Evolutionary conservation across 1,140 invertebrate genomes (phyloP).

Genomic region (Ips typographus): DNA sequence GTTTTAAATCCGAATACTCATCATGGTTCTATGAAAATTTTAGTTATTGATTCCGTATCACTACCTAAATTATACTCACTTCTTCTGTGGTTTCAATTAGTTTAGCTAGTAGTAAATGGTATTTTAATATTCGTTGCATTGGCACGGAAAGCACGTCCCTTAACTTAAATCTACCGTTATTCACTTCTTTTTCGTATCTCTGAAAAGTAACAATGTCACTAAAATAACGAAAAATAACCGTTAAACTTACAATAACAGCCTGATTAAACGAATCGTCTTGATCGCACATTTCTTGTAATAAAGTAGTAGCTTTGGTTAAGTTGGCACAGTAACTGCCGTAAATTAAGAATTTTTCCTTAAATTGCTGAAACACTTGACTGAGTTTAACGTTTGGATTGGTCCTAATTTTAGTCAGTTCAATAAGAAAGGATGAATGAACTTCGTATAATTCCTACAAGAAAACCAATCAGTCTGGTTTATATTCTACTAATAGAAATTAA

Average conservation of each 20-base stretch:
- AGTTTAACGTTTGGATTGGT: constrained; percentile 55
- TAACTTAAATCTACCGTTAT: constrained; percentile 92
- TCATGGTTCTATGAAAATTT: constrained; percentile 64
- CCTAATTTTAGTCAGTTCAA: constrained; percentile 74
- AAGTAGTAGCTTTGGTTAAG: constrained; percentile 76
- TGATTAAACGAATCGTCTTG: constrained; percentile 49
- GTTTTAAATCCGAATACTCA: constrained; percentile 78
- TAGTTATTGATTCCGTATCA: not conserved
- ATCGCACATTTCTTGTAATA: constrained; percentile 72
- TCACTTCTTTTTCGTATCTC: constrained; percentile 90
- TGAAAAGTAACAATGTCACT: constrained; percentile 53
- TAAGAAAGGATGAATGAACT: constrained; percentile 82
- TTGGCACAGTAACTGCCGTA: constrained; percentile 97
- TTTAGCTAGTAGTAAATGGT: constrained; percentile 91
- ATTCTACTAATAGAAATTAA: not conserved
- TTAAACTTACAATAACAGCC: constrained; percentile 46
- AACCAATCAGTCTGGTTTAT: not conserved
- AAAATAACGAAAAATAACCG: not conserved
- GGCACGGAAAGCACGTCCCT: constrained; percentile 94
- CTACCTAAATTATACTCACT: constrained; percentile 55
- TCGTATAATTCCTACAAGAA: constrained; percentile 73
- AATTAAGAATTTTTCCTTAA: constrained; percentile 86
- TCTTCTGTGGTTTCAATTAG: constrained; percentile 86
- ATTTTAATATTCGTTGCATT: constrained; percentile 97
- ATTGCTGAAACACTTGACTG: constrained; percentile 83